phyloP scores from a whole-genome alignment of 1,140 invertebrate species.

The Phthorimaea operculella region DNA sequence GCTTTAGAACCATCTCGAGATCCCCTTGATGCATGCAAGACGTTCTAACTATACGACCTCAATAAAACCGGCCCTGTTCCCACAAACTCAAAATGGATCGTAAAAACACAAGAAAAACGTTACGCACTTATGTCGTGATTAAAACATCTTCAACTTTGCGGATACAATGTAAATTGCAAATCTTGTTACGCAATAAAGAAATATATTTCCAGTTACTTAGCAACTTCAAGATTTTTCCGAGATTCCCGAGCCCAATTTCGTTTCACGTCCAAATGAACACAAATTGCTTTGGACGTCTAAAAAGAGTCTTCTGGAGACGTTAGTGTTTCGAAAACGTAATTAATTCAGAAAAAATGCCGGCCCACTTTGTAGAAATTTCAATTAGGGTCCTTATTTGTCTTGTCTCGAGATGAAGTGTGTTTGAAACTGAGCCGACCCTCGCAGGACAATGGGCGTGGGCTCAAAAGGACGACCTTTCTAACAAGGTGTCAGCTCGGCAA shows the following conservation, averaged over 20 bases:
- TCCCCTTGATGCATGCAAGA: neutral
- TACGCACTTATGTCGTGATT: too few species aligned
- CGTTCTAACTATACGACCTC: neutral
- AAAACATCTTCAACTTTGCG: too few species aligned
- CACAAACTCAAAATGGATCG: too few species aligned
- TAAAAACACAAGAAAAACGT: too few species aligned
- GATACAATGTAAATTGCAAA: too few species aligned
- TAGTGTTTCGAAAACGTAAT: neutral
- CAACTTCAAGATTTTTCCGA: too few species aligned
- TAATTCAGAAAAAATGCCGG: neutral
- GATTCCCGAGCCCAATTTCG: neutral
- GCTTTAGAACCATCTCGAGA: neutral
- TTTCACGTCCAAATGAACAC: neutral
- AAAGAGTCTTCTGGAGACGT: neutral
- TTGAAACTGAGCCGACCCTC: constrained; percentile 42
- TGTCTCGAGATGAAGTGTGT: constrained; percentile 25
- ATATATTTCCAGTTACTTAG: too few species aligned
- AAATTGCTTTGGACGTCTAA: neutral
- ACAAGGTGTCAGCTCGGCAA: constrained; percentile 53
- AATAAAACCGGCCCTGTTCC: too few species aligned
- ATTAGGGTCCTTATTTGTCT: constrained; percentile 37
- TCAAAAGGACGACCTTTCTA: constrained; percentile 48
- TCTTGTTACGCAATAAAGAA: too few species aligned
- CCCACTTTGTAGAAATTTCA: constrained; percentile 18
- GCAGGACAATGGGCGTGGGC: constrained; percentile 41